Evolutionary conservation across 2,888 invertebrate species (phyloP).

Genomic region (Latrodectus hesperus): DNA sequence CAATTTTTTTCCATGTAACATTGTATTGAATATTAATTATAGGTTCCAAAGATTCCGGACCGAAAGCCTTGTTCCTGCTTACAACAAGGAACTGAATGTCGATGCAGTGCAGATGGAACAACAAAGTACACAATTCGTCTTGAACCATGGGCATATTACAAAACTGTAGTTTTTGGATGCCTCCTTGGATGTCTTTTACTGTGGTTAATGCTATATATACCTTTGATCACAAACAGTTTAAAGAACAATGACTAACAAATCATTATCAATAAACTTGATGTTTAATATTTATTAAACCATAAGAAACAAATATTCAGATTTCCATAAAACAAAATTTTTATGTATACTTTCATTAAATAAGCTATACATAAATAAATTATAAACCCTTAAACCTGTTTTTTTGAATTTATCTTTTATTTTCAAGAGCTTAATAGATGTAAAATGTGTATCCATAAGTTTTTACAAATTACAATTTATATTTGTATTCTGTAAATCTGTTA

Average conservation of each 20-base stretch:
- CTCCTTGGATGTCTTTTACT: constrained; percentile 44
- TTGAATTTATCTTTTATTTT: no score
- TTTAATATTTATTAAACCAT: no score
- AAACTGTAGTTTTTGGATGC: constrained; percentile 51
- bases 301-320: no score
- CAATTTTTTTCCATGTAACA: background rate
- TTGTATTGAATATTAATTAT: background rate
- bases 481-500: no score
- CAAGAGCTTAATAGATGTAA: no score
- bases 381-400: no score
- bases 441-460: no score
- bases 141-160: constrained; percentile 66
- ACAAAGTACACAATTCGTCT: constrained; percentile 59
- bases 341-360: no score
- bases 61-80: constrained; percentile 64
- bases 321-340: no score
- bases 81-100: constrained; percentile 64
- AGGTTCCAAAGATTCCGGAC: constrained; percentile 39
- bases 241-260: background rate
- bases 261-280: no score
- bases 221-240: constrained; percentile 27
- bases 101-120: constrained; percentile 54
- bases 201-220: constrained; percentile 59
- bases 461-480: no score
- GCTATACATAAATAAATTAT: no score